Evolutionary conservation across 2,797 vertebrate genomes (phyloP), one percentile per base, ranked within the genome.

Genomic region (Enteromius unitaeniatus): DNA sequence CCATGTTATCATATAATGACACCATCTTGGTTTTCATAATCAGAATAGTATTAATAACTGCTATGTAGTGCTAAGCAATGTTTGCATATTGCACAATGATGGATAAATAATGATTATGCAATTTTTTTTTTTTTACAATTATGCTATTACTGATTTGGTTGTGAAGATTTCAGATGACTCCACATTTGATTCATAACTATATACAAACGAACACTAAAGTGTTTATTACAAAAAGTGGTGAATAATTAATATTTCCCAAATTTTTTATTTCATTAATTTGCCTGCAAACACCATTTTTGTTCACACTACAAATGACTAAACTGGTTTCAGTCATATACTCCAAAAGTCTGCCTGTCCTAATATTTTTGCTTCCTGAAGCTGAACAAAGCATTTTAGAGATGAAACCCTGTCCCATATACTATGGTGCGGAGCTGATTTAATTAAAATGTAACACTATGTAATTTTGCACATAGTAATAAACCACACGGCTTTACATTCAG

Each of bases 391-490:
- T 77, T 62, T 62, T 62, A 19, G 23, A 21, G 40, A 62, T 53
- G 55, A 45, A 70, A 58, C n/a, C 34, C 37, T 58, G 69, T n/a
- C 69, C 55, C 28, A 19, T 49, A 34, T 81, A 47, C 34, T 72
- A 19, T 73, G 40, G 2, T 8, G 4, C 55, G 37, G 8, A 31
- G 13, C 40, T 73, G 55, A 74, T 74, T 74, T 37, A 68, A 76
- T 83, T 51, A 15, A 74, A 64, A 70, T 51, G 5, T 65, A 51
- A 76, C 37, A 17, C n/a, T 26, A 14, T 37, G 62, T 74, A 45
- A 47, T 68, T 87, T 49, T 69, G 28, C 53, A 28, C 23, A 26
- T 15, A 23, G 49, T 83, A 73, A 78, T 83, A 47, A 72, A 58
- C 37, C 55, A 23, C 67, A 26, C 21, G 5, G 49, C 62, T 65